These are phyloP conservation scores for Acleris literana DNA, from an alignment of 2,888 invertebrate species.

Conservation along the genomic window DNA sequence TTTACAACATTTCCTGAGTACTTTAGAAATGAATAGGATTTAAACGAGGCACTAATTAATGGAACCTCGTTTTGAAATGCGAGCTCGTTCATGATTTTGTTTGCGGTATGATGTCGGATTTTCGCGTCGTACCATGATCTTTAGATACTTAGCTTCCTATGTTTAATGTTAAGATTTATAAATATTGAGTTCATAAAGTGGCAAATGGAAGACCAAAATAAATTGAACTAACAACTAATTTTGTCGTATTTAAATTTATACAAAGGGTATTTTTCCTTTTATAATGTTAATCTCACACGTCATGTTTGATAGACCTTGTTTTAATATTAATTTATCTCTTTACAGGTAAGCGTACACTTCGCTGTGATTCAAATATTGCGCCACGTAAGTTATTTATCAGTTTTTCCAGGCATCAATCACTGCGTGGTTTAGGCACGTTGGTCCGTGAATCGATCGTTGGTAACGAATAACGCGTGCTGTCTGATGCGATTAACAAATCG, in stretches of 20 bases:
- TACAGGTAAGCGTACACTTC: constrained; percentile 55
- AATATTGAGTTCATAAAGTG: too few species aligned
- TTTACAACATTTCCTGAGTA: constrained; percentile 43
- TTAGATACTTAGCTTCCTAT: too few species aligned
- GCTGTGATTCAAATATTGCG: neutral
- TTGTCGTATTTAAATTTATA: neutral
- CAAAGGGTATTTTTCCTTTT: neutral
- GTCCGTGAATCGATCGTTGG: constrained; percentile 17
- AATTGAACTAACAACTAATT: too few species aligned
- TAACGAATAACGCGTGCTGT: constrained; percentile 33
- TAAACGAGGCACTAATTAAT: constrained; percentile 48
- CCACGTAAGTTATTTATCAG: constrained; percentile 11
- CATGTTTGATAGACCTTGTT: neutral
- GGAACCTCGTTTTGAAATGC: constrained; percentile 21
- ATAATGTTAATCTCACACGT: neutral
- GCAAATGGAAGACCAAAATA: too few species aligned
- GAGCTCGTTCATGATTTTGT: constrained; percentile 21
- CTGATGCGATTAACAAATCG: constrained; percentile 37
- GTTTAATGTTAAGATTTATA: too few species aligned
- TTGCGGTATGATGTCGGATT: neutral
- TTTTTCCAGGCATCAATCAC: constrained; percentile 27
- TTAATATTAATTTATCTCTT: constrained; percentile 43
- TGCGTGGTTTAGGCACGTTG: constrained; percentile 26
- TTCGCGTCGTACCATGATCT: too few species aligned
- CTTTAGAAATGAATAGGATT: constrained; percentile 47